These are phyloP conservation scores for Adelognathus sp. DNA, from an alignment of 2,888 invertebrate genomes.

Conservation along the genomic window DNA sequence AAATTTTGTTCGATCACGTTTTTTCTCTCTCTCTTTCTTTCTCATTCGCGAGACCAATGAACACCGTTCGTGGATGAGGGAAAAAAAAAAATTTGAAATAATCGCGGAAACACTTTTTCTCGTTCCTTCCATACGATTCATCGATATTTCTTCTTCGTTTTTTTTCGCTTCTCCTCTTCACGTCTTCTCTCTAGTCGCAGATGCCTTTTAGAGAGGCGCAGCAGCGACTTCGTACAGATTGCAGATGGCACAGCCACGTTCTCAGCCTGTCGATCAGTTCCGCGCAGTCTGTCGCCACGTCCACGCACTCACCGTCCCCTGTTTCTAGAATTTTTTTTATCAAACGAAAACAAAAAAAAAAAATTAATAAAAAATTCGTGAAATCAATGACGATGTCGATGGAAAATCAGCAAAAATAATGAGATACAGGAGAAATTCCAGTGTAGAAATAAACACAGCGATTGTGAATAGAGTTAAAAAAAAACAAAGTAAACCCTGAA, in stretches of 20 bases:
- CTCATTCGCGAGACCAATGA: not conserved
- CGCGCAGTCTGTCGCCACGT: conserved; percentile 79
- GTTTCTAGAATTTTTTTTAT: conserved; percentile 72
- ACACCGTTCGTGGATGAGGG: conserved; percentile 11
- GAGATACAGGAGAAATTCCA: no score
- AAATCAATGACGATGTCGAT: no score
- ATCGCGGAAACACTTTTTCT: not conserved
- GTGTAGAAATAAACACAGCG: no score
- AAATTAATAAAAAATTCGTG: not conserved
- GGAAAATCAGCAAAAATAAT: no score
- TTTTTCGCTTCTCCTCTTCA: conserved; percentile 45
- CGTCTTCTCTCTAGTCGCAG: conserved; percentile 68
- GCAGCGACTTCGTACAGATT: conserved; percentile 79
- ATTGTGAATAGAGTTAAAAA: no score
- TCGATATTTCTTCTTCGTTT: not conserved
- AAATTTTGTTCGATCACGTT: no score
- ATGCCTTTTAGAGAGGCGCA: conserved; percentile 79
- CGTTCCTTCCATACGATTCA: not conserved
- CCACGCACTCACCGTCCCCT: conserved; percentile 80
- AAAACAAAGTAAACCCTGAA: no score
- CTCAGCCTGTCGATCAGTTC: conserved; percentile 80
- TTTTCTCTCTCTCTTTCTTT: not conserved
- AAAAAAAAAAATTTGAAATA: conserved; percentile 16
- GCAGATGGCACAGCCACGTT: conserved; percentile 81
- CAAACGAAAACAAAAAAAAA: conserved; percentile 22